Evolutionary conservation across 2,113 vertebrate species (phyloP), one percentile per base, ranked within the genome.

Genomic region (Actenoides lindsayi): DNA sequence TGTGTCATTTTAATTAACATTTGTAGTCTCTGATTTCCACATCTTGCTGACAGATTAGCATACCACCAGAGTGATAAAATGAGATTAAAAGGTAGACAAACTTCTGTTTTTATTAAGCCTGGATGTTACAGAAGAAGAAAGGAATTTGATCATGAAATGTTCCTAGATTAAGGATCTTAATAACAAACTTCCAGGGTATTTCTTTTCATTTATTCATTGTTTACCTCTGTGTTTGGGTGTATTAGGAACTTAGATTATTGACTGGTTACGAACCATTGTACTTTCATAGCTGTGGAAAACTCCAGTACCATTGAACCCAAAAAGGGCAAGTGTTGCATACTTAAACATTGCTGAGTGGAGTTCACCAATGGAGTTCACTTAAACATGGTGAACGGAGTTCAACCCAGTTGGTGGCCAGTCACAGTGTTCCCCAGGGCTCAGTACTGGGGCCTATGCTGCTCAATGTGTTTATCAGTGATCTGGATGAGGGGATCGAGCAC

Each of bases 1-100:
- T 91, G 48, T 93, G 59, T 93, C 90, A 90, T 91, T 95, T 92
- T 94, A 96, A 96, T 97, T 97, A 97, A 76, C 73, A 31, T 87
- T 87, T 89, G 11, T 78, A 84, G 53, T 83, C 77, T 93, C 69
- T 39, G 35, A 89, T 95, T 95, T 92, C 90, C 80, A 91, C 94
- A 94, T 92, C 80, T 79, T 89, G 89, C 94, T 95, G 93, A 96
- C 89, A 95, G 90, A 95, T 87, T 87, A 95, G 37, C 90, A 91
- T 96, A 87, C 86, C 86, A 79, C 30, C 11, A 69, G 73, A 76
- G 65, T 93, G 92, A 95, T 93, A 96, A 97, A 96, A 94, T 83
- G n/a, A 96, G 86, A 97, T 96, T 95, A 92, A 93, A 94, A 84
- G 77, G 83, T 69, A 97, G 96, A 87, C 86, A 82, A 87, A 78